Percentiles rank a stretch among this genome's conserved stretches.
Conservation (phyloP, 1,140 invertebrate genomes). For the Belonocnema kinseyi region DNA sequence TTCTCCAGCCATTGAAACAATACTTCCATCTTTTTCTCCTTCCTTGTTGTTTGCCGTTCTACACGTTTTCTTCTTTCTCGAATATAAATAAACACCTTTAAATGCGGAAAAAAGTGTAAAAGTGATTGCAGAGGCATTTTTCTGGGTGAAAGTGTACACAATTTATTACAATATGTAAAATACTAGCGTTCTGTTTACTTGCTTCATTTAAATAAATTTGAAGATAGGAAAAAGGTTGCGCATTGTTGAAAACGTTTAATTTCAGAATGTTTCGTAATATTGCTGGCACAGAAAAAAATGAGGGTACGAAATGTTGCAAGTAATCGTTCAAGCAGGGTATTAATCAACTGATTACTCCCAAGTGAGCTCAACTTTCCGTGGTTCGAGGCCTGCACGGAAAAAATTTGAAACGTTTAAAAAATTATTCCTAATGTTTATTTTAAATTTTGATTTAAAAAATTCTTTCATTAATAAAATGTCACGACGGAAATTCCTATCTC, state of each 20-base stretch:
- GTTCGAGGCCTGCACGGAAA: too few relatives aligned
- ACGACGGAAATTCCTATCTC: too few relatives aligned
- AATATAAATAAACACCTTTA: conserved; percentile 5
- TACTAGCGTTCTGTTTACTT: background rate
- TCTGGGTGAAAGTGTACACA: background rate
- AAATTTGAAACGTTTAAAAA: too few relatives aligned
- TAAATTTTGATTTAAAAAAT: too few relatives aligned
- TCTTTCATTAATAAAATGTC: too few relatives aligned
- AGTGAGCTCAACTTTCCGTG: too few relatives aligned
- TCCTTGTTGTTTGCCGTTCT: background rate
- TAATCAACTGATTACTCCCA: too few relatives aligned
- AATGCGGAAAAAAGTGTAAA: background rate
- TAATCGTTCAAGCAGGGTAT: too few relatives aligned
- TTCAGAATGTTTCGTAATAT: background rate
- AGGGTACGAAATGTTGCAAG: too few relatives aligned
- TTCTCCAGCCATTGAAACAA: background rate
- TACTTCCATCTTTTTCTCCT: background rate
- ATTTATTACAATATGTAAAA: conserved; percentile 12
- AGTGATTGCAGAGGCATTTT: background rate
- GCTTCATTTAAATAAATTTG: background rate
- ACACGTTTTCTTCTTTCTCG: background rate
- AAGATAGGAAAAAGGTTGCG: background rate
- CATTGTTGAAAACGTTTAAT: background rate
- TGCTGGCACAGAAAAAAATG: background rate
- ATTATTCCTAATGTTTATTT: too few relatives aligned